Conservation (phyloP, 2,113 vertebrate genomes). For the Cariama cristata region DNA sequence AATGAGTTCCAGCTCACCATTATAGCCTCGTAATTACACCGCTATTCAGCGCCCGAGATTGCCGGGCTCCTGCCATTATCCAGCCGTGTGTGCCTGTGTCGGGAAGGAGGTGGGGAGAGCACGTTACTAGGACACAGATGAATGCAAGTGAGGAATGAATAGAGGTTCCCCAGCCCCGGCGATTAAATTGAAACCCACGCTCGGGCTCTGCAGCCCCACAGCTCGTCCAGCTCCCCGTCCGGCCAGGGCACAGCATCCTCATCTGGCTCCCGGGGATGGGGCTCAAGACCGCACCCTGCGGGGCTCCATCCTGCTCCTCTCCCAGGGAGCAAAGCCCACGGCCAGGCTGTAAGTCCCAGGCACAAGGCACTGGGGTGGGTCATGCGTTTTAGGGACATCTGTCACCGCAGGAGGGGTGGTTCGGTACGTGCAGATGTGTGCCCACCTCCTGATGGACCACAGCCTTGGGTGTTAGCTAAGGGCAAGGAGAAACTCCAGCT, state of each 20-base stretch:
- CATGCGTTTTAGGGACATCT: neutral
- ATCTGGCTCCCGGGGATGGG: neutral
- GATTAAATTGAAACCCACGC: slow-evolving; percentile 44
- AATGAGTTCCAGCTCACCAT: slow-evolving; percentile 63
- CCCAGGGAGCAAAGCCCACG: neutral
- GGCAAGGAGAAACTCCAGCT: neutral
- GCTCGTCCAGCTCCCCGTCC: neutral
- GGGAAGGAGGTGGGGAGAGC: slow-evolving; percentile 5
- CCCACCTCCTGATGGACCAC: neutral
- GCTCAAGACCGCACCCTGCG: neutral
- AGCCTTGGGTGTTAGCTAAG: neutral
- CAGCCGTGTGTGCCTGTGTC: slow-evolving; percentile 32
- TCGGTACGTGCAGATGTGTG: neutral
- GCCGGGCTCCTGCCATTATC: slow-evolving; percentile 60
- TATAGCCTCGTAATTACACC: slow-evolving; percentile 49
- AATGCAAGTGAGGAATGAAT: slow-evolving; percentile 41
- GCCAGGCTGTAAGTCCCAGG: neutral
- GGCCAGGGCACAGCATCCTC: neutral
- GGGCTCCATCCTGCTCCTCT: neutral
- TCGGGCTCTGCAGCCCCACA: neutral
- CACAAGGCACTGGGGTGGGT: neutral
- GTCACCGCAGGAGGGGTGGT: neutral
- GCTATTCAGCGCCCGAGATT: slow-evolving; percentile 53
- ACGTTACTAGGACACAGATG: slow-evolving; percentile 63
- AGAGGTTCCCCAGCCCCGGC: slow-evolving; percentile 39